Conservation (phyloP, 2,888 invertebrate species). For the Hemaris fuciformis region DNA sequence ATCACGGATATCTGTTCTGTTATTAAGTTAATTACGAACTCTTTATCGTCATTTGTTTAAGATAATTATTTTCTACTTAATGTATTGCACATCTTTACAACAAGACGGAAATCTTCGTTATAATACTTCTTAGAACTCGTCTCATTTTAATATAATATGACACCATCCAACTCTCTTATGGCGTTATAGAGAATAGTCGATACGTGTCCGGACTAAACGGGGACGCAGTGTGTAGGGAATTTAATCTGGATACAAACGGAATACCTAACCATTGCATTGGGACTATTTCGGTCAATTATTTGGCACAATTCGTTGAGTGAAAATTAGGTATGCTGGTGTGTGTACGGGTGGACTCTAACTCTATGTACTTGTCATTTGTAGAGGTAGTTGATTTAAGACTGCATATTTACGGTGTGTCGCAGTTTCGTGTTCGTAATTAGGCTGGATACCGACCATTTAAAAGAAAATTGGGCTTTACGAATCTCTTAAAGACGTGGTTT, state of each 20-base stretch:
- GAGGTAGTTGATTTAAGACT: background rate
- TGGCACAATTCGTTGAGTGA: background rate
- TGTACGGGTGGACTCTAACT: background rate
- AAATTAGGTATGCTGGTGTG: background rate
- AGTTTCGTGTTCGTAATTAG: no score
- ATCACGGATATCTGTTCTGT: no score
- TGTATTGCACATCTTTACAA: no score
- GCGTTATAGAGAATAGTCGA: background rate
- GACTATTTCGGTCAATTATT: conserved; percentile 10
- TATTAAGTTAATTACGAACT: no score
- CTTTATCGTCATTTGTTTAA: no score
- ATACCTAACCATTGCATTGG: conserved; percentile 18
- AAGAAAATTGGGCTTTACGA: no score
- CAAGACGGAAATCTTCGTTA: no score
- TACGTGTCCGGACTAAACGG: conserved; percentile 3
- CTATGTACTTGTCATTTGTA: background rate
- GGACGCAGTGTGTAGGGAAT: conserved; percentile 27
- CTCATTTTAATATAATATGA: background rate
- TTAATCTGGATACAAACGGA: conserved; percentile 26
- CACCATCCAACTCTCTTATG: background rate
- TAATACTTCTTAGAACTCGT: background rate
- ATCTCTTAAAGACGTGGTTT: no score
- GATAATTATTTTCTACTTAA: no score
- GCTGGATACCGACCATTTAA: no score
- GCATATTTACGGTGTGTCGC: background rate